Conservation (phyloP, 2,113 vertebrate genomes). For the Nibea coibor region DNA sequence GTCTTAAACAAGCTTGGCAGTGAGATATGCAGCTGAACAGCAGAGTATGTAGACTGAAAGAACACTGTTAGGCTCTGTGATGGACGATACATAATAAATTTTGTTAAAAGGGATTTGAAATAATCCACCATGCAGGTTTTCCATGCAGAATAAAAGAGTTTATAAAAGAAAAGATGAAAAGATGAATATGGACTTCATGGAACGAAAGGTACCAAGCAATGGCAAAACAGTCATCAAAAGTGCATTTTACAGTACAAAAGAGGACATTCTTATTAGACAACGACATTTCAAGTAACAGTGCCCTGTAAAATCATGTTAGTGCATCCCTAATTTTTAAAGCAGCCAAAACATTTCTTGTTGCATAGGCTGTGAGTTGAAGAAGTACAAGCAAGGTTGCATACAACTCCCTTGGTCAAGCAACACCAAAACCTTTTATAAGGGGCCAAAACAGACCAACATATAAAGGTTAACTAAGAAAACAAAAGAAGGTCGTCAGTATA, state of each 20-base stretch:
- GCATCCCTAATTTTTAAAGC: slow-evolving; percentile 32
- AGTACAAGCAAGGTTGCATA: slow-evolving; percentile 61
- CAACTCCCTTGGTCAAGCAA: slow-evolving; percentile 47
- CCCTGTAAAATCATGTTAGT: slow-evolving; percentile 55
- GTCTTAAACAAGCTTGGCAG: neutral
- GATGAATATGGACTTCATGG: slow-evolving; percentile 18
- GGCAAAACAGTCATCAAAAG: slow-evolving; percentile 45
- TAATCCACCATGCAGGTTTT: slow-evolving; percentile 59
- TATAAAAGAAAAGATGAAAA: slow-evolving; percentile 32
- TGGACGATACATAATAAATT: slow-evolving; percentile 10
- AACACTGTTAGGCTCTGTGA: slow-evolving; percentile 9
- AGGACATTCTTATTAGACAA: slow-evolving; percentile 21
- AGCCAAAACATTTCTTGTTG: slow-evolving; percentile 31
- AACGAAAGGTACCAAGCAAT: slow-evolving; percentile 35
- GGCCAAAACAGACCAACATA: slow-evolving; percentile 36
- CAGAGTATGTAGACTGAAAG: slow-evolving; percentile 20
- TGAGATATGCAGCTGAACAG: slow-evolving; percentile 18
- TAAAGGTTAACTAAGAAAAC: slow-evolving; percentile 51
- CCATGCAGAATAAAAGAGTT: slow-evolving; percentile 58
- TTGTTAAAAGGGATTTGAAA: slow-evolving; percentile 39
- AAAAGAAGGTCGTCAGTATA: slow-evolving; percentile 41
- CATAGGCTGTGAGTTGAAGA: slow-evolving; percentile 47
- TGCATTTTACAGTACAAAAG: slow-evolving; percentile 55
- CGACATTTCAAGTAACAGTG: slow-evolving; percentile 37
- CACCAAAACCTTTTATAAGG: slow-evolving; percentile 24